Base-by-base conservation (phyloP, 2,113 vertebrate species). In the Sceloporus undulatus region DNA sequence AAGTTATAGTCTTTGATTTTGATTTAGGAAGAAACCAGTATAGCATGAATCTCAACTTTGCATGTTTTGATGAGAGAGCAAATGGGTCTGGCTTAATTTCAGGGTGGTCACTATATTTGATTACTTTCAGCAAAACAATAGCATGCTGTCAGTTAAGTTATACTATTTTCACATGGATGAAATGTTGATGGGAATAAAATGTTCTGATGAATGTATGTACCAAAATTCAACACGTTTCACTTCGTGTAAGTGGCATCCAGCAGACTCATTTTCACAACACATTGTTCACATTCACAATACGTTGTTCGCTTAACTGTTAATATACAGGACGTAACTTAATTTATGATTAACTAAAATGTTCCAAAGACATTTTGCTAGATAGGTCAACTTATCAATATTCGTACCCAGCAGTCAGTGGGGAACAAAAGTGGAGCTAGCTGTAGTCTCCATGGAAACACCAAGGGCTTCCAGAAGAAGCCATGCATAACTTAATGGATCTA, bases 381-480 rank as follows among this genome's bases (percentile, higher is more conserved):
- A 40, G 38, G 38, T 76, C 27, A 62, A 77, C 1, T 85, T 56
- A 85, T 77, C 74, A 77, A 76, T 42, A 42, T 65, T 18, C 38
- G 73, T 9, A 11, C 82, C 66, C 59, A 77, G 42, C 56, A 29
- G 68, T 40, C 85, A 73, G 9, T 73, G 52, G 52, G 38, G 7
- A 86, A 73, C 68, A 42, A 52, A 81, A 73, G 19, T 81, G 14
- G 48, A 9, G 59, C 34, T 42, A 14, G 54, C 65, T 52, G 52
- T 87, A 56, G 80, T 29, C 85, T 42, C 38, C 78, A 73, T 87
- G 78, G 59, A 54, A 87, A 87, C 78, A 73, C 34, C 54, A 80
- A 87, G 52, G 68, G 7, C 34, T 87, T 59, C 78, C 73, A 34
- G n/a, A 81, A 87, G 52, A 87, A 87, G 34, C 68, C 70, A 74